phyloP scores from a whole-genome alignment of 2,888 invertebrate species.

The Bruchidius siliquastri region DNA sequence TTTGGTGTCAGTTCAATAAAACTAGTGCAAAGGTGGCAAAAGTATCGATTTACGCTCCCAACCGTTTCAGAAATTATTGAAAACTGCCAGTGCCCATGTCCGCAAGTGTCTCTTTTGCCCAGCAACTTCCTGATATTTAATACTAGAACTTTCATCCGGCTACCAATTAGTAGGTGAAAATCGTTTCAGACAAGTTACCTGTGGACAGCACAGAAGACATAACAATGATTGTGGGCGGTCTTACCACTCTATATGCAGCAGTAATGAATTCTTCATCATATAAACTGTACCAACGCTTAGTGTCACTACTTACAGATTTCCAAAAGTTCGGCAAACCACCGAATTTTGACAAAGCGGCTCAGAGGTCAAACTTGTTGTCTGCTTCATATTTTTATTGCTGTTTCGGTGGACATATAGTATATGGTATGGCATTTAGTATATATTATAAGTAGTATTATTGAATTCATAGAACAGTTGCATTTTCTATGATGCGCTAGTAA shows the following conservation, averaged over 20 bases:
- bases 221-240: background rate
- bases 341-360: background rate
- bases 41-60: too few species aligned
- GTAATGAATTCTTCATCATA: background rate
- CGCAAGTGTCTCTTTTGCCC: too few species aligned
- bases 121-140: too few species aligned
- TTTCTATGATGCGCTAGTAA: too few species aligned
- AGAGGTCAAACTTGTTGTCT: background rate
- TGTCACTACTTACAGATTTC: background rate
- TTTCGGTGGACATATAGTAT: background rate
- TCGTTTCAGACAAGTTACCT: background rate
- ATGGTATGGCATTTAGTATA: background rate
- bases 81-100: too few species aligned
- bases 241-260: background rate
- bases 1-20: too few species aligned
- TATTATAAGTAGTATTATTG: background rate
- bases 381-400: background rate
- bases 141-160: too few species aligned
- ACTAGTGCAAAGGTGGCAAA: too few species aligned
- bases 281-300: background rate
- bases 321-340: constrained; percentile 5
- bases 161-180: too few species aligned
- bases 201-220: background rate
- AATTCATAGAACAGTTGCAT: too few species aligned
- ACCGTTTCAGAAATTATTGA: too few species aligned